Base-by-base conservation (phyloP, 2,888 invertebrate species). In the Endotricha flammealis region DNA sequence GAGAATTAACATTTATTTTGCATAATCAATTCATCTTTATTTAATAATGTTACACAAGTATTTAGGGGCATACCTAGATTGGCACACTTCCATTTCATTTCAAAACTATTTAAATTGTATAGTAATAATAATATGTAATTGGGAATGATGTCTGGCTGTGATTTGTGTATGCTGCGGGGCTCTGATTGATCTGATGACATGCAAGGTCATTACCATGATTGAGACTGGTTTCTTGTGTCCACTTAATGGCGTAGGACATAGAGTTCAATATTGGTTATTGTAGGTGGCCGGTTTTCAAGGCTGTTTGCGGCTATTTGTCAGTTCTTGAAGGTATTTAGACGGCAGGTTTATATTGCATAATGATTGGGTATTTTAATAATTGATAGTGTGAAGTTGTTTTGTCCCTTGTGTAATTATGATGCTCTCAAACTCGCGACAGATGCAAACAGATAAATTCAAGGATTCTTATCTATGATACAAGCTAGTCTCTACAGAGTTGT, bases 171-270 rank as follows among this genome's bases (percentile, higher is more conserved):
- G n/a, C n/a, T n/a, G n/a, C n/a, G n/a, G n/a, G n/a, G n/a, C 10
- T n/a, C 25, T 10, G 9, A 10, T 25, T 46, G 49, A 48, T 44
- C 50, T 59, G 58, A 64, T 68, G 65, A 56, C 57, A 51, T 46
- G 54, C 73, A 80, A 82, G 81, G 80, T 78, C 77, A 78, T 58
- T 72, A 64, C 60, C 64, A 62, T 29, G 35, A 39, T 12, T 40
- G 42, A 46, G 40, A 42, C 30, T 36, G 12, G 41, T 30, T 39
- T 41, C 41, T 41, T 45, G 34, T 44, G 41, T 25, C 30, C 9
- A 46, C 59, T 57, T 54, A 59, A 52, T 52, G 30, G 36, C 42
- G 38, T 41, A 31, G 39, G 40, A 43, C 28, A 47, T 71, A 73
- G 59, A 70, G 69, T 64, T 52, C 52, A 46, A 56, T 60, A 50